Evolutionary conservation across 2,888 invertebrate species (phyloP).

Genomic region (Callyntrura sp.): DNA sequence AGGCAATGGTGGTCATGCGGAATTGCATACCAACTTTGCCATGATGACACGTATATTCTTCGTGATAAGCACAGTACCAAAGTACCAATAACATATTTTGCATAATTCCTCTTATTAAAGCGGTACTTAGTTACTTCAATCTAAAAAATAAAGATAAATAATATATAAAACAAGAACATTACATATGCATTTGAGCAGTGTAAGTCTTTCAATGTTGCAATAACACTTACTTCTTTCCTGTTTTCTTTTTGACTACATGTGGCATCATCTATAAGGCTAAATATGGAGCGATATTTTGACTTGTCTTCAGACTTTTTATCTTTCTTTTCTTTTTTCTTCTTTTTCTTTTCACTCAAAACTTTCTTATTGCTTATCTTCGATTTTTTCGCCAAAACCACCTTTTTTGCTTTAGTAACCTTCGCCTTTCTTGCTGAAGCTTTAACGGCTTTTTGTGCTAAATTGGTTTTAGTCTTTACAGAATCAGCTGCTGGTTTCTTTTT

Average conservation of each 20-base stretch:
- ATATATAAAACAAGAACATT: too few relatives aligned
- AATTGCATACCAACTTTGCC: too few relatives aligned
- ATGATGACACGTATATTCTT: too few relatives aligned
- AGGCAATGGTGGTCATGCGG: too few relatives aligned
- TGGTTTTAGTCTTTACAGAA: slow-evolving; percentile 35
- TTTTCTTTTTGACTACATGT: slow-evolving; percentile 71
- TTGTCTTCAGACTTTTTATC: slow-evolving; percentile 37
- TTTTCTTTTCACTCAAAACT: slow-evolving; percentile 29
- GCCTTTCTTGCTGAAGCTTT: slow-evolving; percentile 17
- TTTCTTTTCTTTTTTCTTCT: slow-evolving; percentile 53
- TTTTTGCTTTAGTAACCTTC: slow-evolving; percentile 49
- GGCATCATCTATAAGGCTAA: slow-evolving; percentile 49
- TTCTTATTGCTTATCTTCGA: slow-evolving; percentile 46
- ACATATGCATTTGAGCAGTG: too few relatives aligned
- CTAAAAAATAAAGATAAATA: slow-evolving; percentile 49
- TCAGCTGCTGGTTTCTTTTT: slow-evolving; percentile 27
- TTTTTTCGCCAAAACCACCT: slow-evolving; percentile 46
- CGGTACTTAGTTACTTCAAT: slow-evolving; percentile 87
- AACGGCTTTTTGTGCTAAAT: not conserved
- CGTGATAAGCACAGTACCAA: too few relatives aligned
- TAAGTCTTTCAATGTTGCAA: too few relatives aligned
- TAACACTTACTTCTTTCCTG: slow-evolving; percentile 74
- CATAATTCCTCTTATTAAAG: slow-evolving; percentile 97
- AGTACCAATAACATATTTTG: slow-evolving; percentile 98
- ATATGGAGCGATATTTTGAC: slow-evolving; percentile 60